Evolutionary conservation across 1,140 invertebrate genomes (phyloP).

Genomic region (Brachystomella parvula): DNA sequence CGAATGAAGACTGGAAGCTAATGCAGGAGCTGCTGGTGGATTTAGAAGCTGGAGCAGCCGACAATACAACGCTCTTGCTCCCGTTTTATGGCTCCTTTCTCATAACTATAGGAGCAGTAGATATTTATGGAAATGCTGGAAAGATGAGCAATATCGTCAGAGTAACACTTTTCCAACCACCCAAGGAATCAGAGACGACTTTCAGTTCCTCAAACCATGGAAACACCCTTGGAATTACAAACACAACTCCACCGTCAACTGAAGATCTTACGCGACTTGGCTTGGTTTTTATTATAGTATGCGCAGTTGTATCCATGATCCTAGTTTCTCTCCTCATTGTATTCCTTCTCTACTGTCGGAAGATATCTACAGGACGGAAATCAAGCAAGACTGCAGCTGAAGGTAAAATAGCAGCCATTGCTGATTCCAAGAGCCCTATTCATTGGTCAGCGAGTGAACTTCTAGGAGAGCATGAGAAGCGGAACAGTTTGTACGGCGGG

Average conservation of each 20-base stretch:
- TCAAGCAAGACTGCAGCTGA: constrained; percentile 28
- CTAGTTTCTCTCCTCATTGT: constrained; percentile 33
- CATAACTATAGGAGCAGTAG: constrained; percentile 26
- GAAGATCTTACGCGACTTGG: constrained; percentile 34
- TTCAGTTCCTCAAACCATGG: background rate
- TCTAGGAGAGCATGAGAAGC: constrained; percentile 37
- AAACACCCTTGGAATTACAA: constrained; percentile 25
- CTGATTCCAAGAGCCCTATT: constrained; percentile 36
- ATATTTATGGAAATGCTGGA: constrained; percentile 30
- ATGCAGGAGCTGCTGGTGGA: constrained; percentile 30
- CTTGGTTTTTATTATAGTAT: constrained; percentile 33
- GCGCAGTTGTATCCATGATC: constrained; percentile 34
- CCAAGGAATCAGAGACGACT: constrained; percentile 27
- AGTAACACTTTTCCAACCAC: constrained; percentile 25
- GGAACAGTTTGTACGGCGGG: constrained; percentile 37
- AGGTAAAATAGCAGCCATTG: constrained; percentile 37
- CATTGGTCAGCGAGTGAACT: constrained; percentile 35
- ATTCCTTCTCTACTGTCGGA: constrained; percentile 33
- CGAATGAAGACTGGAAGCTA: constrained; percentile 27
- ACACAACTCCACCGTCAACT: constrained; percentile 30
- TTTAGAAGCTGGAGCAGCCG: constrained; percentile 34
- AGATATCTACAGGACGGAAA: constrained; percentile 26
- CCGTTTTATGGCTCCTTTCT: constrained; percentile 32
- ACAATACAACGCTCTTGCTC: constrained; percentile 32
- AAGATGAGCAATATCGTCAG: constrained; percentile 35